phyloP scores from a whole-genome alignment of 2,888 invertebrate species.

The Lepas anatifera region DNA sequence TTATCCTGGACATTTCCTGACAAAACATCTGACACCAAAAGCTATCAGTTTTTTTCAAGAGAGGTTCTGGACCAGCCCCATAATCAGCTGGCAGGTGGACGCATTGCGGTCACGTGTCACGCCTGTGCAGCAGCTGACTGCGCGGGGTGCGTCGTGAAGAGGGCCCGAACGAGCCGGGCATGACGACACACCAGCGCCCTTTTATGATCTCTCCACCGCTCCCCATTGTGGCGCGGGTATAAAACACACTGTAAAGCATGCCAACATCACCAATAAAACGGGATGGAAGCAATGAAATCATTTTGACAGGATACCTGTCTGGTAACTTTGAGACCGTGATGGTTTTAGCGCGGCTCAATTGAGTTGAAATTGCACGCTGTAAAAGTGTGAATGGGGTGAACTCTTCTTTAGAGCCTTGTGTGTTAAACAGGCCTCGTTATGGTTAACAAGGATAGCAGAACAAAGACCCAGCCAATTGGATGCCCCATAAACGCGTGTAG shows the following conservation, averaged over 20 bases:
- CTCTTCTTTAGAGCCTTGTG: not conserved
- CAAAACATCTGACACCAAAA: no score
- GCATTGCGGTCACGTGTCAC: no score
- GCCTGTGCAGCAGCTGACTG: no score
- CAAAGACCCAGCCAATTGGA: not conserved
- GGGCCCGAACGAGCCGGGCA: no score
- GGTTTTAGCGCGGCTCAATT: constrained; percentile 8
- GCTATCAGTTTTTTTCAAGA: no score
- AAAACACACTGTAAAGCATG: constrained; percentile 9
- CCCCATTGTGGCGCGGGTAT: not conserved
- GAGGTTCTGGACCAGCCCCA: no score
- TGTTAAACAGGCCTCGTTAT: constrained; percentile 8
- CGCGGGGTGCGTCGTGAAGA: no score
- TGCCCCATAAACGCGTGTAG: not conserved
- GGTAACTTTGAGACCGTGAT: not conserved
- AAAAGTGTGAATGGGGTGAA: not conserved
- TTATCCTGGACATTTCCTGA: no score
- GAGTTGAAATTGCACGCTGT: not conserved
- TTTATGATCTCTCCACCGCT: not conserved
- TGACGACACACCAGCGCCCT: no score
- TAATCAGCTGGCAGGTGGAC: no score
- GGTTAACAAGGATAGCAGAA: constrained; percentile 2
- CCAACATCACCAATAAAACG: constrained; percentile 5
- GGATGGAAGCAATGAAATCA: not conserved
- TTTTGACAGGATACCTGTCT: constrained; percentile 8